Percentiles rank a stretch among this genome's conserved stretches.
These are phyloP conservation scores for Mercenaria mercenaria DNA, from an alignment of 1,140 invertebrate species.

Conservation along the genomic window DNA sequence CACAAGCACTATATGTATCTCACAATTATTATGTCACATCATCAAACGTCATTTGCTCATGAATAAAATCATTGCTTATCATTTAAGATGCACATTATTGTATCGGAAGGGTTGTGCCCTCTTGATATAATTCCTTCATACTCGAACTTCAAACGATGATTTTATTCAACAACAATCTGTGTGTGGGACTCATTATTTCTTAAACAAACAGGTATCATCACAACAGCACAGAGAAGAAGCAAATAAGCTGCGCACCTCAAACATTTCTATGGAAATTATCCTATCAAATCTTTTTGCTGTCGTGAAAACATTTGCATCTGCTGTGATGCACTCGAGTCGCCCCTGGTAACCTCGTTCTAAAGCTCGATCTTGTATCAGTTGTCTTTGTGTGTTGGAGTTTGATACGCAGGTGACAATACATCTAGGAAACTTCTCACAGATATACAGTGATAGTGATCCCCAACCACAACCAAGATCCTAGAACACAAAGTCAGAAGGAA, in stretches of 20 bases:
- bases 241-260: slow-evolving; percentile 81
- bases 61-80: too few species aligned
- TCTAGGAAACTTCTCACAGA: slow-evolving; percentile 78
- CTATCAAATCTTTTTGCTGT: slow-evolving; percentile 79
- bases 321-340: slow-evolving; percentile 78
- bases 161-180: too few species aligned
- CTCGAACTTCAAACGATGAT: too few species aligned
- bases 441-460: slow-evolving; percentile 79
- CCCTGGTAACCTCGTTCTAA: slow-evolving; percentile 68
- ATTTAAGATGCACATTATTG: too few species aligned
- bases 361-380: slow-evolving; percentile 72
- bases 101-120: too few species aligned
- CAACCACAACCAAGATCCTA: slow-evolving; percentile 83
- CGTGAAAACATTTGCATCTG: slow-evolving; percentile 78
- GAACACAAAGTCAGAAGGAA: not conserved
- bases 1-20: too few species aligned
- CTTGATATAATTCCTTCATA: too few species aligned
- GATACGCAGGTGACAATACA: slow-evolving; percentile 82
- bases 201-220: too few species aligned
- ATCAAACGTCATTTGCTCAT: too few species aligned
- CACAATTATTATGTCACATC: too few species aligned
- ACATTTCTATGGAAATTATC: slow-evolving; percentile 83
- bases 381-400: slow-evolving; percentile 80
- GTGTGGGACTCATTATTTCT: too few species aligned
- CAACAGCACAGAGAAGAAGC: too few species aligned